Evolutionary conservation across 2,113 vertebrate genomes (phyloP), one percentile per base, ranked within the genome.

Genomic region (Sarotherodon lohbergeri): DNA sequence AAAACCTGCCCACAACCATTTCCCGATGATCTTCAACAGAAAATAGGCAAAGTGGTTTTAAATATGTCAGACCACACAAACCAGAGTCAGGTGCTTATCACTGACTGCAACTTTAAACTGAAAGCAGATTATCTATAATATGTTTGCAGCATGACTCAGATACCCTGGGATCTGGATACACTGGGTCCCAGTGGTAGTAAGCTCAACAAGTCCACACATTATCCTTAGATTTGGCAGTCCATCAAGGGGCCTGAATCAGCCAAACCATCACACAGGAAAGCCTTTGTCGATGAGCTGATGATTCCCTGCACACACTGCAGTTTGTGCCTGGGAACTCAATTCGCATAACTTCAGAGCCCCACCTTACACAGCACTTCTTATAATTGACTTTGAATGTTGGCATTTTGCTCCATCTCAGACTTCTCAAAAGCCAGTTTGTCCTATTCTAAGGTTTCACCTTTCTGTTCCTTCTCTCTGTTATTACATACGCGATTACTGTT

Each of bases 181-280:
- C 16, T 63, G 17, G 32, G 59, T 12, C 17, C 3, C 32, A 36
- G 61, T n/a, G 17, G 2, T 36, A 66, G 17, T 17, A 36, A 36
- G 0, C 8, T 63, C 27, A 32, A 32, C 14, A 32, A 17, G 57
- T 59, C 1, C 0, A 66, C 0, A 66, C 17, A 36, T 19, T 63
- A 66, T n/a, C 61, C 0, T 36, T 66, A 66, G 1, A 66, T 66
- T n/a, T 0, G 61, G 32, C 17, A 0, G 61, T 66, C 32, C 4
- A 66, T 12, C 61, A 4, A 41, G 0, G 5, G 19, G 19, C 11
- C 34, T 22, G 17, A 36, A 13, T 68, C 19, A 68, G 6, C 36
- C 29, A 61, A 66, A 39, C 61, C 4, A 0, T 39, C 10, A 61
- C 57, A 11, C 57, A 61, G 57, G 0, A 27, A 57, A 27, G 55